Evolutionary conservation across 2,797 vertebrate species (phyloP).

Genomic region (Paramormyrops hopkinsi): DNA sequence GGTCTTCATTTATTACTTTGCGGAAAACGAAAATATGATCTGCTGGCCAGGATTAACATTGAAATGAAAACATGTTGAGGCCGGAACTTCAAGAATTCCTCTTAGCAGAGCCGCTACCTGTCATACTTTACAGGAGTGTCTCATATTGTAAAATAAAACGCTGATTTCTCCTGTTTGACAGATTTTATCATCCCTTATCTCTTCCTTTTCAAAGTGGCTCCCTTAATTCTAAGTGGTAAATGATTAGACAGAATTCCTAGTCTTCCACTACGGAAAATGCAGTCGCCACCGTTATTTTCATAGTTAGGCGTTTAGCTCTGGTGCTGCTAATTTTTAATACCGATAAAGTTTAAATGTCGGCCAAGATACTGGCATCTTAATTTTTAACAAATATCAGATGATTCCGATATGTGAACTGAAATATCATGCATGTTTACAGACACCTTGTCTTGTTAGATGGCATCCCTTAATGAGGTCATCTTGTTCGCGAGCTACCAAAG

Average conservation of each 20-base stretch:
- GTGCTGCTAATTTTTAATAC: not conserved
- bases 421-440: not conserved
- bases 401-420: not conserved
- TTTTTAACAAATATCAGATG: not conserved
- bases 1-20: not conserved
- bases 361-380: not conserved
- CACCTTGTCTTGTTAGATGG: not conserved
- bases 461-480: not conserved
- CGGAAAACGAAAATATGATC: not conserved
- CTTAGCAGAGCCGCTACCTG: not conserved
- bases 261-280: not conserved
- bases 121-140: not conserved
- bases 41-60: not conserved
- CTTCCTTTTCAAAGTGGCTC: not conserved
- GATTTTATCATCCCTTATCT: not conserved
- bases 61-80: not conserved
- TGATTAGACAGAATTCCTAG: not conserved
- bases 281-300: not conserved
- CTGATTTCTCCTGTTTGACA: not conserved
- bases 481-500: not conserved
- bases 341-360: not conserved
- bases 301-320: not conserved
- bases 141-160: not conserved
- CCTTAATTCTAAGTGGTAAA: not conserved
- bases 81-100: not conserved